Base-by-base conservation (phyloP, 2,797 vertebrate species). In the Peromyscus eremicus region DNA sequence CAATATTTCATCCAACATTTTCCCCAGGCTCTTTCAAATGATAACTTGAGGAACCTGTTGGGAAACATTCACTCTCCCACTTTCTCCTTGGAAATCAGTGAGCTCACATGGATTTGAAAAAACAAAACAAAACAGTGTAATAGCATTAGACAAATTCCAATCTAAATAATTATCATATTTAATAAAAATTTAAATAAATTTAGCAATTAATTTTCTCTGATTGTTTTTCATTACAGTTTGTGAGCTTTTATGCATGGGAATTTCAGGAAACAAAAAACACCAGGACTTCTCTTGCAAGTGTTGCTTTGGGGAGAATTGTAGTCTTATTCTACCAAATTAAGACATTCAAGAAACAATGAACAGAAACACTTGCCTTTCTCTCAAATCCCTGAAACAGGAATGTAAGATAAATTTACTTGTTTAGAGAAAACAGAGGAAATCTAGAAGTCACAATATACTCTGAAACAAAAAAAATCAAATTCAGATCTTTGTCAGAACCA, bases 311-410 rank as follows among this genome's bases (percentile, higher is more conserved):
- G 60, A 57, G 13, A 85, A 84, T 91, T 89, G 71, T 1, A 94
- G 27, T 92, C 43, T 89, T 85, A 64, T 37, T 95, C 43, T 76
- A 91, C 27, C 40, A 96, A 81, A 96, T 92, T 91, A 92, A 93
- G 70, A 95, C 77, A 96, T 83, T 96, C 43, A 86, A 93, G 95
- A 73, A 82, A 92, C 95, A 95, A 94, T 83, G 8, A 96, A 84
- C 37, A 92, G 83, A 96, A 93, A 70, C 75, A 77, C 12, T 89
- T 95, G 82, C 52, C 52, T 96, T 92, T 96, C 40, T 95, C 37
- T 92, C 16, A 83, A 27, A 80, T 77, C 12, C 57, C 27, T 77
- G 32, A 84, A 92, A 82, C 16, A 81, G 32, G 16, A 95, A 77
- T 21, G n/a, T 21, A 79, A 80, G 68, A 91, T 68, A 75, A 43